phyloP scores from a whole-genome alignment of 2,888 invertebrate species.

The Caenorhabditis virilis region DNA sequence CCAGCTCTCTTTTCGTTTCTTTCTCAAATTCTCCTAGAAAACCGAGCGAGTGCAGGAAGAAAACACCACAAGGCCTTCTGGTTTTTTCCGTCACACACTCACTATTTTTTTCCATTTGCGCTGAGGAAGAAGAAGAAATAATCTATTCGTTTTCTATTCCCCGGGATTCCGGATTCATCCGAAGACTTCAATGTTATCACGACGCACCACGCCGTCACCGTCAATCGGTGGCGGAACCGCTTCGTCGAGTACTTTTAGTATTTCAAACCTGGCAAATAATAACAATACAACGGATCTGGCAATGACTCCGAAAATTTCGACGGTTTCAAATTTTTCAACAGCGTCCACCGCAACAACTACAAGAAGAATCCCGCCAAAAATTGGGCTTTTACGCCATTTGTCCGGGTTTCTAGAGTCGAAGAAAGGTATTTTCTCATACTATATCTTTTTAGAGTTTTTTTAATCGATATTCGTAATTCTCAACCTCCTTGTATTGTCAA shows the following conservation, averaged over 20 bases:
- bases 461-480: too few relatives aligned
- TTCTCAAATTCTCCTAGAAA: too few relatives aligned
- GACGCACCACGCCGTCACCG: slow-evolving; percentile 23
- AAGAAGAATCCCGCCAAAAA: slow-evolving; percentile 31
- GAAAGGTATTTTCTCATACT: slow-evolving; percentile 16
- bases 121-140: too few relatives aligned
- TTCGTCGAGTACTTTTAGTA: slow-evolving; percentile 22
- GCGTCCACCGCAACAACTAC: slow-evolving; percentile 18
- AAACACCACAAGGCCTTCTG: too few relatives aligned
- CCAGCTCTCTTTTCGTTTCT: too few relatives aligned
- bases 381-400: slow-evolving; percentile 40
- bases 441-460: background rate
- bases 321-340: slow-evolving; percentile 3
- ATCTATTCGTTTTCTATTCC: too few relatives aligned
- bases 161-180: too few relatives aligned
- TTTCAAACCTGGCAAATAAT: slow-evolving; percentile 19
- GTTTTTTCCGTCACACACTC: too few relatives aligned
- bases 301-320: background rate
- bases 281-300: slow-evolving; percentile 8
- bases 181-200: slow-evolving; percentile 21
- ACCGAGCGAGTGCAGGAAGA: too few relatives aligned
- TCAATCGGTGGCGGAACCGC: slow-evolving; percentile 13
- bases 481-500: too few relatives aligned
- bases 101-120: too few relatives aligned
- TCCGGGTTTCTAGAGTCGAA: slow-evolving; percentile 44